These are phyloP conservation scores for Tupaia tana DNA, from an alignment of 2,113 vertebrate genomes.

Conservation along the genomic window DNA sequence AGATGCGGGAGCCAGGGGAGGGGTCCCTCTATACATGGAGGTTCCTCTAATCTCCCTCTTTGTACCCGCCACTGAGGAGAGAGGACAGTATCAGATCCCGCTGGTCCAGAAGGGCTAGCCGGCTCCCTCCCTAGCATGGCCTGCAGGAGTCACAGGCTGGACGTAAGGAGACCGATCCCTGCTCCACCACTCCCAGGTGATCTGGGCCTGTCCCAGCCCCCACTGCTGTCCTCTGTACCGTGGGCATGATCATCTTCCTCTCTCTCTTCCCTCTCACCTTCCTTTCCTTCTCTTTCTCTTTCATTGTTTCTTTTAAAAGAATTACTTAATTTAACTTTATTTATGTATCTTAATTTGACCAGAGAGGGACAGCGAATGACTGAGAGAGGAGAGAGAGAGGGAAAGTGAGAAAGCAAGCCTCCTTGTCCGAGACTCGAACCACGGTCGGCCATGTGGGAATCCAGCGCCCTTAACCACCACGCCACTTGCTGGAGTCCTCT, in stretches of 20 bases:
- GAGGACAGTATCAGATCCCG: not conserved
- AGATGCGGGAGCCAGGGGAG: too few species aligned
- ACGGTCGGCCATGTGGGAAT: too few species aligned
- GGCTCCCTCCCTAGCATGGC: not conserved
- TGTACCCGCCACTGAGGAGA: accelerated
- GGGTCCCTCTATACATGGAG: not conserved
- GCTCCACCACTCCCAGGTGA: not conserved
- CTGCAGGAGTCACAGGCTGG: not conserved
- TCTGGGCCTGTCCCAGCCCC: not conserved
- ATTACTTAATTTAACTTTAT: too few species aligned
- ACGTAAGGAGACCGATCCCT: not conserved
- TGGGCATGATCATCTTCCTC: not conserved
- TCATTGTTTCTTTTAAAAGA: too few species aligned
- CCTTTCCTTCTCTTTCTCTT: too few species aligned
- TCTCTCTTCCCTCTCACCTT: not conserved
- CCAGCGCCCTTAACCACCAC: too few species aligned
- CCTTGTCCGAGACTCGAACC: too few species aligned
- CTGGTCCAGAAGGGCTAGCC: not conserved
- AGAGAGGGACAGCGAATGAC: too few species aligned
- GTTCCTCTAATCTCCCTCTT: not conserved
- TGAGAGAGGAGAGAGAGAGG: too few species aligned
- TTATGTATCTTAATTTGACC: too few species aligned
- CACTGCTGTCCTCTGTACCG: not conserved
- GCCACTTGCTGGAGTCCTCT: too few species aligned
- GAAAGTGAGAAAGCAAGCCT: too few species aligned